Evolutionary conservation across 2,888 invertebrate genomes (phyloP), one percentile per base, ranked within the genome.

Genomic region (Leucoma salicis): DNA sequence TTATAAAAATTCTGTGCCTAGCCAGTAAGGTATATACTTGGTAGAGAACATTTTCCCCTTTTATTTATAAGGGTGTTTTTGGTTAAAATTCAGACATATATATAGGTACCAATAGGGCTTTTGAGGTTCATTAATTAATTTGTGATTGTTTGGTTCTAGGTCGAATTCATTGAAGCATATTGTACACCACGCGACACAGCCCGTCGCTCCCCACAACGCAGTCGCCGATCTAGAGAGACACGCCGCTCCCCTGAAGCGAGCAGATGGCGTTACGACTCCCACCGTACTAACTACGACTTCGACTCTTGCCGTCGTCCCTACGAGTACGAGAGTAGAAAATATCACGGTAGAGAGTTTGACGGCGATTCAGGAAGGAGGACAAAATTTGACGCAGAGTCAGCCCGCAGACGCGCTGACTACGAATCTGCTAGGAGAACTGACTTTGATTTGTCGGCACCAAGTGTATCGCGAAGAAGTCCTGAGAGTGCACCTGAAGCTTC

Each of bases 101-200:
- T n/a, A n/a, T n/a, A n/a, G n/a, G n/a, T n/a, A n/a, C n/a, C n/a
- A n/a, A n/a, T n/a, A n/a, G n/a, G n/a, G n/a, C n/a, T n/a, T n/a
- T 27, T 27, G 27, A n/a, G 6, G 21, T 1, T n/a, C n/a, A 27
- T 21, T 2, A 18, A 27, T 27, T 27, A 27, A 27, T 4, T 11
- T 13, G 5, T 29, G 4, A 57, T 46, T 46, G 13, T 33, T 31
- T 85, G 84, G 82, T 91, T 91, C 1, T 81, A 94, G 93, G 92
- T 94, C 61, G 93, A 94, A 79, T 92, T 94, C 59, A 86, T 94
- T 77, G 94, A 94, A 77, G 92, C 93, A 43, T 94, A 94, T 75
- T 93, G 94, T 69, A 94, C 94, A 66, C 94, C 94, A 11, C 90
- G 93, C 53, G 94, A 94, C 74, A 93, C 93, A 65, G 83, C 89